These are phyloP conservation scores for Ormyrus nitidulus DNA, from an alignment of 2,888 invertebrate species.

Conservation along the genomic window DNA sequence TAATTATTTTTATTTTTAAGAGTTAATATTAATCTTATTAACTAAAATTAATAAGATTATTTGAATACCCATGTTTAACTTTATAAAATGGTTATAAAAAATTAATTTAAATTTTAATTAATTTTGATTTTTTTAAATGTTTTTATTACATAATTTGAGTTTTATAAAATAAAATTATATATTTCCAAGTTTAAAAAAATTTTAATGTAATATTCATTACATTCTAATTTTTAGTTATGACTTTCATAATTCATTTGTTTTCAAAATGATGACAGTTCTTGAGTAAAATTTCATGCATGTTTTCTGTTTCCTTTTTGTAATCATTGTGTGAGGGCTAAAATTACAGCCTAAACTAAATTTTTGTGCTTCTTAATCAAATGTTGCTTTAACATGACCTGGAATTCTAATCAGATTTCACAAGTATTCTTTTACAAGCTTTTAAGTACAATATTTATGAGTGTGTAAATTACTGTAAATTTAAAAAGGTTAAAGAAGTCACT, in stretches of 20 bases:
- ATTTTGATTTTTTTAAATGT: too few species aligned
- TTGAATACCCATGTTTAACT: too few species aligned
- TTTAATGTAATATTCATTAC: neutral
- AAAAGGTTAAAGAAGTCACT: constrained; percentile 41
- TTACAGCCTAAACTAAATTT: constrained; percentile 57
- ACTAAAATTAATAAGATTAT: too few species aligned
- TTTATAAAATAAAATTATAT: neutral
- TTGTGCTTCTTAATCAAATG: constrained; percentile 52
- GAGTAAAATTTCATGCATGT: constrained; percentile 45
- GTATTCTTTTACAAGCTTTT: constrained; percentile 37
- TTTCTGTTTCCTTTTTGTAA: constrained; percentile 48
- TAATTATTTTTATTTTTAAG: constrained; percentile 18
- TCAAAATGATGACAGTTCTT: constrained; percentile 47
- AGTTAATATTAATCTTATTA: too few species aligned
- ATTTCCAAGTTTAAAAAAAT: constrained; percentile 4
- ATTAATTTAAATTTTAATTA: too few species aligned
- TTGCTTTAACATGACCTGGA: constrained; percentile 46
- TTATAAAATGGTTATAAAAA: too few species aligned
- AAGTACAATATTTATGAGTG: constrained; percentile 32
- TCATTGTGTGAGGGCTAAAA: constrained; percentile 48
- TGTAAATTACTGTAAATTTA: constrained; percentile 33
- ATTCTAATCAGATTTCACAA: constrained; percentile 45
- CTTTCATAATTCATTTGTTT: constrained; percentile 51
- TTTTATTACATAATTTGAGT: too few species aligned
- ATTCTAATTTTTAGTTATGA: constrained; percentile 2